These are phyloP conservation scores for Asbolus verrucosus DNA, from an alignment of 1,140 invertebrate genomes.

Conservation along the genomic window DNA sequence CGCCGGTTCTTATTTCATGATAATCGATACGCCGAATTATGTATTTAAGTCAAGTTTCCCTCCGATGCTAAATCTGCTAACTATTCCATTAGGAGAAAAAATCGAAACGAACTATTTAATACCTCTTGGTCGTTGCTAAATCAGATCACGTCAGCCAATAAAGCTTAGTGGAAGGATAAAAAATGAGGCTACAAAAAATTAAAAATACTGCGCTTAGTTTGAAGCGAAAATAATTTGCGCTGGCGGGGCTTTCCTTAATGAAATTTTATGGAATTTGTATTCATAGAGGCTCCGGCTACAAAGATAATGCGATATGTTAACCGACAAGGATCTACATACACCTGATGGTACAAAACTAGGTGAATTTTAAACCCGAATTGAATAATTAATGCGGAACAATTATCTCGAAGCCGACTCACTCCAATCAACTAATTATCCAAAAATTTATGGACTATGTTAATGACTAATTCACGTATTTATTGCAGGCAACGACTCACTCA, in stretches of 20 bases:
- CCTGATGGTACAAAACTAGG: no score
- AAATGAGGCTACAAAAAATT: slow-evolving; percentile 5
- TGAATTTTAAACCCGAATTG: no score
- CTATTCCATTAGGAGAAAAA: no score
- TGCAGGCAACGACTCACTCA: no score
- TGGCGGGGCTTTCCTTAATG: neutral
- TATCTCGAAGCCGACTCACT: no score
- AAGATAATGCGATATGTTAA: slow-evolving; percentile 3
- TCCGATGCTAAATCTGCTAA: slow-evolving; percentile 4
- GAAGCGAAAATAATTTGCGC: slow-evolving; percentile 6
- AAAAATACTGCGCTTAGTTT: slow-evolving; percentile 12
- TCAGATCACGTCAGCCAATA: slow-evolving; percentile 8
- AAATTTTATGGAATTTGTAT: slow-evolving; percentile 29
- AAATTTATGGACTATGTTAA: no score
- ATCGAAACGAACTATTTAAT: no score
- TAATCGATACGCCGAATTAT: neutral
- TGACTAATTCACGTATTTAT: no score
- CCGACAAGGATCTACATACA: neutral
- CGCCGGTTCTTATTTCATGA: neutral
- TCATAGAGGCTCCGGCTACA: neutral
- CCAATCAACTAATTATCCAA: no score
- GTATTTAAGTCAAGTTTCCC: neutral
- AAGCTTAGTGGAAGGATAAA: neutral
- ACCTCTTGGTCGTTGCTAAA: no score
- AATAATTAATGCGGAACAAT: no score